Percentiles rank a stretch among this genome's conserved stretches.
phyloP scores from a whole-genome alignment of 2,888 invertebrate genomes.

The Andrena hattorfiana region DNA sequence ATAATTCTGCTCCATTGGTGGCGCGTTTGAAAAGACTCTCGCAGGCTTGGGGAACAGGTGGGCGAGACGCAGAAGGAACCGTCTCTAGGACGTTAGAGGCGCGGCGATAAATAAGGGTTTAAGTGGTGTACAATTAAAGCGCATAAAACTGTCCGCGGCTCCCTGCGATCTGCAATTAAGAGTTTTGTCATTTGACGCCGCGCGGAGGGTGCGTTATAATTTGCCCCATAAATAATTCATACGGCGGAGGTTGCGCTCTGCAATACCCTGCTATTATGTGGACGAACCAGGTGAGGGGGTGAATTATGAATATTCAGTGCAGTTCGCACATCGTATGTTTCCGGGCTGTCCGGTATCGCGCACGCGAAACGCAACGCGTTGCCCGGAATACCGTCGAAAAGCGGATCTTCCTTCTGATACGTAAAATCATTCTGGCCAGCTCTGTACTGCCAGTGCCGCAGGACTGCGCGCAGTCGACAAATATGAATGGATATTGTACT shows the following conservation, averaged over 20 bases:
- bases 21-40: background rate
- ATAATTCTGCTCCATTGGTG: too few relatives aligned
- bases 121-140: conserved; percentile 57
- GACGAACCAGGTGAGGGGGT: conserved; percentile 58
- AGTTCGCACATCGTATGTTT: conserved; percentile 78
- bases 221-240: conserved; percentile 80
- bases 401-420: background rate
- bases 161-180: conserved; percentile 68
- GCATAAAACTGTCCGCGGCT: conserved; percentile 67
- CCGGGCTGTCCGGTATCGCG: conserved; percentile 54
- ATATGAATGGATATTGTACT: background rate
- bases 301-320: conserved; percentile 81
- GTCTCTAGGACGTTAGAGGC: background rate
- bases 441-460: too few relatives aligned
- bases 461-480: too few relatives aligned
- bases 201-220: conserved; percentile 68
- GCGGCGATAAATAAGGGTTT: conserved; percentile 47
- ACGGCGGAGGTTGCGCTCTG: conserved; percentile 62
- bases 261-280: conserved; percentile 73
- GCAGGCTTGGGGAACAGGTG: too few relatives aligned
- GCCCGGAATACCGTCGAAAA: background rate
- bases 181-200: conserved; percentile 72
- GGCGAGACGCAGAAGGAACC: background rate
- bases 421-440: too few relatives aligned
- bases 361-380: conserved; percentile 32